Base-by-base conservation (phyloP, 1,140 invertebrate species). In the Halictus rubicundus region DNA sequence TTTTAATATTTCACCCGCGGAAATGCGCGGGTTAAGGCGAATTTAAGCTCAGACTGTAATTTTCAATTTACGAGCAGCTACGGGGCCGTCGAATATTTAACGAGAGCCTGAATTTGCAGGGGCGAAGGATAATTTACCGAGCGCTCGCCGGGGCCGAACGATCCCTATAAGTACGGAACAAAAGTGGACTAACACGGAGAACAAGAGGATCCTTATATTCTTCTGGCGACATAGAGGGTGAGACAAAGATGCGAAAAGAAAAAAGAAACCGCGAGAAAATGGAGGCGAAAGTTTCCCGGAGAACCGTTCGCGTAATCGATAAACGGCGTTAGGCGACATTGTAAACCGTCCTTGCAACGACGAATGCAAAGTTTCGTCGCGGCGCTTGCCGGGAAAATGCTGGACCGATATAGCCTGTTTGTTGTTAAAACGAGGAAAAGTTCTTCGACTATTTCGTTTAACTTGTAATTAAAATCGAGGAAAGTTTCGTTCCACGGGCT, bases 301-400 rank as follows among this genome's bases (percentile, higher is more conserved):
- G 46, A 16, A 16, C 19, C 16, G 27, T 77, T 27, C 66, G 46
- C n/a, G 25, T 77, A 77, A 77, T 77, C 66, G 75, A 77, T 79
- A 46, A 64, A 46, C 63, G 70, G 60, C 69, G 59, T 61, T 73
- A 39, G 37, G 73, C 63, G 79, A 69, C 46, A 39, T 49, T 60
- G 75, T 83, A 80, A 78, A 71, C 52, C 60, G 49, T 32, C 59
- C 16, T 21, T 39, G 78, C 57, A 61, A 61, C 74, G 63, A 66
- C 59, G 25, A 21, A 32, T 37, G 25, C 23, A 42, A 21, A 69
- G 25, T 76, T 68, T 32, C 42, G 16, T 32, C 60, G 59, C 25
- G 27, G 27, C 25, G 12, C 19, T 10, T 23, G 27, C 5, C 9
- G 46, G 9, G 8, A 14, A 32, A 23, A 16, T 19, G n/a, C 8